These are phyloP conservation scores for Kryptolebias marmoratus DNA, from an alignment of 2,113 vertebrate species.

Conservation along the genomic window DNA sequence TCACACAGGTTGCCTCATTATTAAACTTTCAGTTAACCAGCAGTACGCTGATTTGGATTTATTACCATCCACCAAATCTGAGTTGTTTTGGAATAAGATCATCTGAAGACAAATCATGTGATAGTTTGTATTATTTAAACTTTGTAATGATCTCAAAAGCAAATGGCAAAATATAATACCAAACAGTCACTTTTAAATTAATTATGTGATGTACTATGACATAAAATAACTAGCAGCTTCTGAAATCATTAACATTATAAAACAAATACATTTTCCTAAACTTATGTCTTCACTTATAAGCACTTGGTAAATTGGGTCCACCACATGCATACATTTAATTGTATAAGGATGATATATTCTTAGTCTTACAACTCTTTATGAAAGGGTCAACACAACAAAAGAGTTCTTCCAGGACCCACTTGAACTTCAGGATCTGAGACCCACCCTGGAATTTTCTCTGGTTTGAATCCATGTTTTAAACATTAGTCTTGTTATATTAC, in stretches of 20 bases:
- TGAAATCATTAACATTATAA: background rate
- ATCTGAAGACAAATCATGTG: background rate
- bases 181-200: background rate
- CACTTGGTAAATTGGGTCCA: no score
- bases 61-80: background rate
- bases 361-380: no score
- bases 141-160: background rate
- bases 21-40: slow-evolving; percentile 25
- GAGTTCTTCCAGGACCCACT: no score
- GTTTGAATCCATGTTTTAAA: no score
- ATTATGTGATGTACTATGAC: background rate
- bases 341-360: no score
- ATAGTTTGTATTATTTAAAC: background rate
- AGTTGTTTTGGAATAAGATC: background rate
- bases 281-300: no score
- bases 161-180: background rate
- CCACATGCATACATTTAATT: no score
- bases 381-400: no score
- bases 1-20: slow-evolving; percentile 64
- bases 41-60: slow-evolving; percentile 17
- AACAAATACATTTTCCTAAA: no score
- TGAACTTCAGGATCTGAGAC: no score
- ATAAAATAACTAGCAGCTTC: background rate
- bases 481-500: no score
- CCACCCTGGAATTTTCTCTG: no score